A percentile compares a stretch with the other conserved stretches of the same genome.
phyloP scores from a whole-genome alignment of 2,888 invertebrate genomes.

The Frankliniella intonsa region DNA sequence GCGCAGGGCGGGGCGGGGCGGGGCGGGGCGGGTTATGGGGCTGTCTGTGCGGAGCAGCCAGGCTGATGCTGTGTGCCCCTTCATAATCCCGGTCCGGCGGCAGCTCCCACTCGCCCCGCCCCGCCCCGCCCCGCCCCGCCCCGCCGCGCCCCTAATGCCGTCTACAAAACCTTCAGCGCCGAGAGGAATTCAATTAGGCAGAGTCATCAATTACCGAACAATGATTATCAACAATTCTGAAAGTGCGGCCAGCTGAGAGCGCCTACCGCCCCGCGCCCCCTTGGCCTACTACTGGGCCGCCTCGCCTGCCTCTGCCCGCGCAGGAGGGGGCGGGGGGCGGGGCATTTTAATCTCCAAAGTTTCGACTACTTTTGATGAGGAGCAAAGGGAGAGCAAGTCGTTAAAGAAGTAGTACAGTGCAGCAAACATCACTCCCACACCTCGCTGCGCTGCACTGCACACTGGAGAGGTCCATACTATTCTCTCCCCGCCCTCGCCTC shows the following conservation, averaged over 20 bases:
- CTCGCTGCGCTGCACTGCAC: no score
- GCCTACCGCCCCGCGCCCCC: background rate
- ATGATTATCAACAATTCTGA: conserved; percentile 17
- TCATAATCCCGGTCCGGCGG: background rate
- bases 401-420: no score
- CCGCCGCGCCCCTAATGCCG: background rate
- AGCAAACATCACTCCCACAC: no score
- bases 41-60: background rate
- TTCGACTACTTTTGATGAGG: no score
- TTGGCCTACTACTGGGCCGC: background rate
- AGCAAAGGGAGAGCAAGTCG: no score
- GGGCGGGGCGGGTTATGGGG: no score
- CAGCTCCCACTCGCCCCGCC: background rate
- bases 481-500: no score
- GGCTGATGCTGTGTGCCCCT: background rate
- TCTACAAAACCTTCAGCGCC: background rate
- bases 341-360: no score
- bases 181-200: conserved; percentile 13
- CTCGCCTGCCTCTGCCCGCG: background rate
- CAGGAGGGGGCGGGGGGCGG: background rate
- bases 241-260: background rate
- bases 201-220: conserved; percentile 9
- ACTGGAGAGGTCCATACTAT: no score
- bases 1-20: no score
- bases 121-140: background rate